Percentiles rank a stretch among this genome's conserved stretches.
These are phyloP conservation scores for Chromis chromis DNA, from an alignment of 2,797 vertebrate species.

Conservation along the genomic window DNA sequence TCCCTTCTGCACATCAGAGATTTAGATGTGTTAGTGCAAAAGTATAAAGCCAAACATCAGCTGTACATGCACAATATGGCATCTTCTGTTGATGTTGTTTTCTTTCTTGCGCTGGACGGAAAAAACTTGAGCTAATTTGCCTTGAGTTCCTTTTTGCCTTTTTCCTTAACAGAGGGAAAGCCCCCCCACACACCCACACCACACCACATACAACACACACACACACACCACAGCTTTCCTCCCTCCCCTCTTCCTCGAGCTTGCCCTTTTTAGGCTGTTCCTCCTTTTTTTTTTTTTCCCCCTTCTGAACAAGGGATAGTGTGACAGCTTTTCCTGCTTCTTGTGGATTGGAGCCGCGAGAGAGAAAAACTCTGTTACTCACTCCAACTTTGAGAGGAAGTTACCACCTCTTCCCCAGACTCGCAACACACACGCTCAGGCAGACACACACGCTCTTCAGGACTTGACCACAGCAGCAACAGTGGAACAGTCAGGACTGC, in stretches of 20 bases:
- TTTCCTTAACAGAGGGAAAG: constrained; percentile 73
- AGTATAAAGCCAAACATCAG: constrained; percentile 12
- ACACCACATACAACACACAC: constrained; percentile 18
- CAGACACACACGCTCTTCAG: constrained; percentile 52
- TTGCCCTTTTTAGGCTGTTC: constrained; percentile 87
- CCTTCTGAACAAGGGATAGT: constrained; percentile 71
- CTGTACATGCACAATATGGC: neutral
- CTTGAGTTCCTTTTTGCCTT: constrained; percentile 66
- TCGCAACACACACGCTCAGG: constrained; percentile 47
- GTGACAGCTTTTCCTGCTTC: constrained; percentile 83
- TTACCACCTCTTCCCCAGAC: constrained; percentile 81
- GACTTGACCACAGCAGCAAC: constrained; percentile 72
- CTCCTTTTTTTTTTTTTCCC: constrained; percentile 75
- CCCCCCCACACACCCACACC: constrained; percentile 25
- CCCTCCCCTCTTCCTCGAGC: constrained; percentile 69
- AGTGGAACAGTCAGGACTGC: constrained; percentile 56
- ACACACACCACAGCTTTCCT: constrained; percentile 39
- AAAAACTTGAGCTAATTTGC: constrained; percentile 76
- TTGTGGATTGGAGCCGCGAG: constrained; percentile 69
- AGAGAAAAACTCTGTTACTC: constrained; percentile 77
- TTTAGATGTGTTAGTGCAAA: neutral
- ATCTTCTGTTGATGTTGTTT: constrained; percentile 44
- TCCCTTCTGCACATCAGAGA: neutral
- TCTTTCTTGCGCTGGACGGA: constrained; percentile 65
- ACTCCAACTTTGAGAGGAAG: constrained; percentile 81